These are phyloP conservation scores for Tenrec ecaudatus DNA, from an alignment of 2,113 vertebrate species.

Conservation along the genomic window DNA sequence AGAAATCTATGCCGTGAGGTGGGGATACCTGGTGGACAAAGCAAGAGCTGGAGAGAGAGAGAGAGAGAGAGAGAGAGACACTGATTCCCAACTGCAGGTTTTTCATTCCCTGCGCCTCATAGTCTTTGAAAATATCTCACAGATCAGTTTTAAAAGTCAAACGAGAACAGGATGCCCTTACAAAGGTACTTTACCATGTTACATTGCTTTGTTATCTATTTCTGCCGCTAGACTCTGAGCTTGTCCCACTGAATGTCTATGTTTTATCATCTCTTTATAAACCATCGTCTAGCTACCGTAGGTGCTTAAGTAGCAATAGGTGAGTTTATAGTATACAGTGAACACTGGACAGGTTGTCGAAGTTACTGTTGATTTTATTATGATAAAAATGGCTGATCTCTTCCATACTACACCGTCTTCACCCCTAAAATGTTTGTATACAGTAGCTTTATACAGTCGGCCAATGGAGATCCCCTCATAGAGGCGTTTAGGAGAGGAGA, in stretches of 20 bases:
- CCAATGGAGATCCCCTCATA: no score
- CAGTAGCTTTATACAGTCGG: no score
- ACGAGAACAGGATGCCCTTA: not conserved
- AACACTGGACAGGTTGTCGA: no score
- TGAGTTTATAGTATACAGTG: no score
- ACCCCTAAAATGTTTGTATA: no score
- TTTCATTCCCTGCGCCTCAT: not conserved
- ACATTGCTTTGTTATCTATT: constrained; percentile 9
- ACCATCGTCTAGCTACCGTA: not conserved
- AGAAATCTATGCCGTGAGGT: not conserved
- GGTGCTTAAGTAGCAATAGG: not conserved
- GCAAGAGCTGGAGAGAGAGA: not conserved
- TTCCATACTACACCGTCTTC: no score
- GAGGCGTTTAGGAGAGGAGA: no score
- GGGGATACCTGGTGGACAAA: not conserved
- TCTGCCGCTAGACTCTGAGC: not conserved
- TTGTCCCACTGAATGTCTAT: not conserved
- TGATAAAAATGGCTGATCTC: not conserved
- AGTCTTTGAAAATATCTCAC: not conserved
- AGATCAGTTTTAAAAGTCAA: not conserved
- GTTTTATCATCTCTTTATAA: not conserved
- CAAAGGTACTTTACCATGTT: not conserved
- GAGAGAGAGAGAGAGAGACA: not conserved
- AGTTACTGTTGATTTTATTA: not conserved
- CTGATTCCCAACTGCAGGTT: not conserved